Evolutionary conservation across 2,797 vertebrate species (phyloP), one percentile per base, ranked within the genome.

Genomic region (Rallus crepitans): DNA sequence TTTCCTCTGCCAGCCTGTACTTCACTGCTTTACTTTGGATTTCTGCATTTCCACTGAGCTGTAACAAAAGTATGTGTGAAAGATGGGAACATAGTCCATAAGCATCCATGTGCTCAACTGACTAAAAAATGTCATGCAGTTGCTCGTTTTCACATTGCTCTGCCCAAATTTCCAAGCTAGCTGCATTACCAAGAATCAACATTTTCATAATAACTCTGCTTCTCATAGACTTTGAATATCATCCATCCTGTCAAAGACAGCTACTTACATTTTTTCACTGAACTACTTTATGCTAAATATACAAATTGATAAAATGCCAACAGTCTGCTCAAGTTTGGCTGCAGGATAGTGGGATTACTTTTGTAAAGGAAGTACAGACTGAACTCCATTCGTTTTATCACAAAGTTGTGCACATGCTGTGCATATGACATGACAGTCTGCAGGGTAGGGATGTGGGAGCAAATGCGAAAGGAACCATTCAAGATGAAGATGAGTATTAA

Each of bases 281-380:
- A 71, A 91, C 94, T 75, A 91, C 69, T 70, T 94, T 71, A 55
- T 57, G 57, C 37, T 81, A 71, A 88, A 83, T 65, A 83, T n/a
- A 39, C 57, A 84, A 64, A 57, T 93, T 92, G 66, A 61, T 37
- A 72, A 72, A 81, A 87, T 39, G 77, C 70, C 87, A 89, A 15
- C 91, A 68, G 42, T 84, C 40, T 55, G n/a, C 52, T 78, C 28
- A 70, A 85, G 45, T 80, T 52, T 88, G 93, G 65, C 64, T 83
- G 69, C 5, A 7, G n/a, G 57, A 45, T 17, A 27, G 18, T 55
- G 53, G 25, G 73, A 50, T 45, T 80, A 20, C 72, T 83, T 84
- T 53, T 47, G 20, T 53, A 77, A 70, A 82, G 28, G 27, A 82
- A 66, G 53, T 47, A 60, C n/a, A 87, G 15, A 17, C 30, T 42